These are phyloP conservation scores for Pseudachorutes palmiensis DNA, from an alignment of 1,140 invertebrate genomes.

Conservation along the genomic window DNA sequence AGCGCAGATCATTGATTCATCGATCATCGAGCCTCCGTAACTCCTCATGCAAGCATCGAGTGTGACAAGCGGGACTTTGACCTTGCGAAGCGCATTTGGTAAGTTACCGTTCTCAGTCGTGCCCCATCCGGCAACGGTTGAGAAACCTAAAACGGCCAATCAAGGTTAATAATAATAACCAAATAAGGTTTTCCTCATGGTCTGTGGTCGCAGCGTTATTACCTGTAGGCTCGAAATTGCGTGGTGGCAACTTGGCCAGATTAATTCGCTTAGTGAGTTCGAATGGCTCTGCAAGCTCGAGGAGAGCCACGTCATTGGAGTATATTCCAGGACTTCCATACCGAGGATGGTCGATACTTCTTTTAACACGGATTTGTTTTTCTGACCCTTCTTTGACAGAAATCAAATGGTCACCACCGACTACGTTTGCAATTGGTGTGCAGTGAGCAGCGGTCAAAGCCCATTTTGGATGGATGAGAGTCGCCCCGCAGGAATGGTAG, in stretches of 20 bases:
- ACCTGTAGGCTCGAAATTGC: neutral
- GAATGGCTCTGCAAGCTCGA: neutral
- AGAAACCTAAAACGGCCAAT: too few species aligned
- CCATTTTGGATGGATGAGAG: constrained; percentile 46
- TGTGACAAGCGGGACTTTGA: neutral
- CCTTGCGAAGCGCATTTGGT: neutral
- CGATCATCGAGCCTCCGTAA: neutral
- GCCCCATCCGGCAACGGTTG: neutral
- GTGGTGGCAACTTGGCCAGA: neutral
- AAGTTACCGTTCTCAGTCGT: neutral
- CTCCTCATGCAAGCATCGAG: neutral
- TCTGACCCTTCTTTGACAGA: neutral
- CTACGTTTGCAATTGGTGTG: neutral
- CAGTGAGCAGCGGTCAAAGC: constrained; percentile 52
- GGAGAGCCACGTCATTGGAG: neutral
- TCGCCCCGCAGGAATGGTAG: constrained; percentile 44
- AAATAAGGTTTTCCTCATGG: too few species aligned
- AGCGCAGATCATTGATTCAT: neutral
- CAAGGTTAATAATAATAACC: too few species aligned
- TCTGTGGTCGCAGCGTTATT: too few species aligned
- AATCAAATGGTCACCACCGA: neutral
- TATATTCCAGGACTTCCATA: neutral
- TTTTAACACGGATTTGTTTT: neutral
- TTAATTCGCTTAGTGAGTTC: neutral
- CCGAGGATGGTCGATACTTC: neutral